Evolutionary conservation across 2,888 invertebrate genomes (phyloP).

Genomic region (Drosophila kuntzei): DNA sequence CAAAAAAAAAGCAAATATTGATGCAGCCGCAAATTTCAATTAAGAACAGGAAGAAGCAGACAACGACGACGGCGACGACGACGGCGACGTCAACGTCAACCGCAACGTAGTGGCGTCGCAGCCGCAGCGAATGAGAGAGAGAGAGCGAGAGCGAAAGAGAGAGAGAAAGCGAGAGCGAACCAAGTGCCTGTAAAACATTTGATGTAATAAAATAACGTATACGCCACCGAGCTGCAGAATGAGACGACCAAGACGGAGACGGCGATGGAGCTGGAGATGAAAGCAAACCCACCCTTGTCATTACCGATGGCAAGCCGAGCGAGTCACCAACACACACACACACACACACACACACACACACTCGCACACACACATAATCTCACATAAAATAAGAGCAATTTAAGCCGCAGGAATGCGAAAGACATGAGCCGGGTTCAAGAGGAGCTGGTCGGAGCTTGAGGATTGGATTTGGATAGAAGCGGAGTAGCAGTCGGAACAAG

Average conservation of each 20-base stretch:
- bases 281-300: constrained; percentile 58
- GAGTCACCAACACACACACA: constrained; percentile 38
- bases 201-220: constrained; percentile 81
- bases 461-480: constrained; percentile 2
- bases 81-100: constrained; percentile 52
- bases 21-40: constrained; percentile 84
- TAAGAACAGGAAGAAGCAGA: constrained; percentile 82
- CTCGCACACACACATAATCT: constrained; percentile 7
- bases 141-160: constrained; percentile 19
- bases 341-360: constrained; percentile 17
- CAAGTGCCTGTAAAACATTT: constrained; percentile 77
- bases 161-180: constrained; percentile 13
- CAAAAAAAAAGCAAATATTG: constrained; percentile 83
- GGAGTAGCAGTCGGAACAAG: constrained; percentile 42
- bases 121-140: constrained; percentile 26
- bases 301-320: constrained; percentile 58
- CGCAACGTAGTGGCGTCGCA: constrained; percentile 50
- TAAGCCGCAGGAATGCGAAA: constrained; percentile 79
- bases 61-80: constrained; percentile 45
- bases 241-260: constrained; percentile 42
- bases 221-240: constrained; percentile 64
- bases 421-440: constrained; percentile 38
- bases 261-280: constrained; percentile 27
- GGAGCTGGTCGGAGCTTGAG: background rate
- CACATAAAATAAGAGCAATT: constrained; percentile 73